These are phyloP conservation scores for Polyodon spathula DNA, from an alignment of 2,113 vertebrate species.

Conservation along the genomic window DNA sequence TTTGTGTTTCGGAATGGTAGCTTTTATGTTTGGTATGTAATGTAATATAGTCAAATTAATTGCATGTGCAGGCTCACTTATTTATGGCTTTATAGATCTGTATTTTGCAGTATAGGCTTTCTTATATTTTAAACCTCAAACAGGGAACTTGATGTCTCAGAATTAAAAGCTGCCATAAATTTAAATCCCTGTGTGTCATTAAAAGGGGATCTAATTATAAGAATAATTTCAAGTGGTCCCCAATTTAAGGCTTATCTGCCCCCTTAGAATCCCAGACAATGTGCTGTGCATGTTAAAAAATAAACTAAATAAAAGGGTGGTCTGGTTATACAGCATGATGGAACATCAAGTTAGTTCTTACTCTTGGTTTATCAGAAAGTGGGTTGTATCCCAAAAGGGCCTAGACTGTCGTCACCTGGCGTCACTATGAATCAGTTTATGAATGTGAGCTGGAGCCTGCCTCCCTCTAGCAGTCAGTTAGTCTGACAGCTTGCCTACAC, in stretches of 20 bases:
- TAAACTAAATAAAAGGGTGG: background rate
- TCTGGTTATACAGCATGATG: constrained; percentile 30
- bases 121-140: too few species aligned
- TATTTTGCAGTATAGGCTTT: too few species aligned
- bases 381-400: constrained; percentile 9
- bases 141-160: too few species aligned
- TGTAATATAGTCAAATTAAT: too few species aligned
- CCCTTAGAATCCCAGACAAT: background rate
- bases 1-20: too few species aligned
- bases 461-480: constrained; percentile 6
- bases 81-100: too few species aligned
- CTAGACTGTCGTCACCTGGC: constrained; percentile 11
- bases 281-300: background rate
- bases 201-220: background rate
- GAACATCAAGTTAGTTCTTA: constrained; percentile 30
- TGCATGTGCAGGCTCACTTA: too few species aligned
- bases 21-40: too few species aligned
- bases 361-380: constrained; percentile 6
- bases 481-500: background rate
- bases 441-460: constrained; percentile 13
- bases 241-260: background rate
- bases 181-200: background rate
- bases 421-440: constrained; percentile 14
- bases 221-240: background rate
- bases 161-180: too few species aligned